Base-by-base conservation (phyloP, 2,888 invertebrate genomes). In the Nomada goodeniana region DNA sequence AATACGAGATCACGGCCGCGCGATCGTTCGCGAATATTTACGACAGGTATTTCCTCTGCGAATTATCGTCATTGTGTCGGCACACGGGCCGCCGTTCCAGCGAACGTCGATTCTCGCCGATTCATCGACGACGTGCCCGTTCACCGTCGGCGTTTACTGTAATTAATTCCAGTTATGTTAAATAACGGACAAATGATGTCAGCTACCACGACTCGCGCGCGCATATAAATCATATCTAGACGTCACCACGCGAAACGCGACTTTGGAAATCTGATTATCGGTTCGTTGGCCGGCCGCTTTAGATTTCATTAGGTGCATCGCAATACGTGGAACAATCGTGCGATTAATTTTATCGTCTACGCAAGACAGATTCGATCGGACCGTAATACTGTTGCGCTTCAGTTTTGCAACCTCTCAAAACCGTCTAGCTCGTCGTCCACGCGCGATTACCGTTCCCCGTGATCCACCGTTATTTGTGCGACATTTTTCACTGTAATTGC, bases 151-250 rank as follows among this genome's bases (percentile, higher is more conserved):
- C 59, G 42, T 23, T 57, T 36, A 64, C 53, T 61, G 67, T 73
- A 87, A 85, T 87, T 87, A 87, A 84, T 87, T 80, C 84, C 71
- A 80, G 67, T 86, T 78, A 86, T 79, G 80, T 70, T 87, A 87
- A 81, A 82, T 52, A 61, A 61, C 82, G 70, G 65, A 72, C 74
- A 75, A 80, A 67, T 71, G 75, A 84, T 86, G 86, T 84, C 87
- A 86, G 80, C 72, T 36, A 70, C 26, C 65, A 36, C 53, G 15
- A 26, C 60, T 76, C 68, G 70, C 73, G 63, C 80, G 60, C 7
- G 0, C 7, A 7, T 36, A 7, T 76, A 55, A 80, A 82, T 82
- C 70, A 80, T 70, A 18, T 52, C 23, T 63, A 42, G 71, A 64
- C 70, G 74, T 75, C 82, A 77, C 59, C 61, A n/a, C 55, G 76